These are phyloP conservation scores for Chloroceryle aenea DNA, from an alignment of 2,113 vertebrate species.

Conservation along the genomic window DNA sequence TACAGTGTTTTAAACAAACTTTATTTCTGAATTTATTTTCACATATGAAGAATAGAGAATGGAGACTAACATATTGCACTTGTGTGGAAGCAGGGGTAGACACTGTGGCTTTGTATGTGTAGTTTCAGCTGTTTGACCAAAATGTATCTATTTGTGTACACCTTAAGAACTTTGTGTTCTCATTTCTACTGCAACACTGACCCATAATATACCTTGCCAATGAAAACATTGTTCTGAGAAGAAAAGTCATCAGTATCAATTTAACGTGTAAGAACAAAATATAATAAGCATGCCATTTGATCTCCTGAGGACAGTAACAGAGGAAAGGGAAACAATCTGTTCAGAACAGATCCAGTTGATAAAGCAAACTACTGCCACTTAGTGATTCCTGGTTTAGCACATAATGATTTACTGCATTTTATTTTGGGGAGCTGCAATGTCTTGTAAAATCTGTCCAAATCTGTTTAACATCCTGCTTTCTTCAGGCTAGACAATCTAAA, in stretches of 20 bases:
- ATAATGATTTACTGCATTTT: slow-evolving; percentile 4
- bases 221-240: neutral
- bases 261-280: neutral
- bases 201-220: neutral
- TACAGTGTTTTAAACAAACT: neutral
- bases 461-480: slow-evolving; percentile 39
- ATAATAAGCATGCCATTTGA: neutral
- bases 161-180: neutral
- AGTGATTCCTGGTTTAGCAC: neutral
- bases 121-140: neutral
- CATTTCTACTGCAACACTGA: neutral
- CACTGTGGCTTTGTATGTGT: neutral
- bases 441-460: neutral
- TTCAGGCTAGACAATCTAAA: neutral
- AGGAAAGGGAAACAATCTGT: neutral
- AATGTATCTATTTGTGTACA: neutral
- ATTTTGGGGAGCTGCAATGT: neutral
- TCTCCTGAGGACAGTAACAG: neutral
- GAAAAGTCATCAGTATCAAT: neutral
- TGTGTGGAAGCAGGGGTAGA: neutral
- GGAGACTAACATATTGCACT: neutral
- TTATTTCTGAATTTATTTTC: neutral
- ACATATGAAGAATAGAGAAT: neutral
- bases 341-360: neutral
- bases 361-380: neutral